Evolutionary conservation across 2,113 vertebrate species (phyloP).

Genomic region (Stictonetta naevosa): DNA sequence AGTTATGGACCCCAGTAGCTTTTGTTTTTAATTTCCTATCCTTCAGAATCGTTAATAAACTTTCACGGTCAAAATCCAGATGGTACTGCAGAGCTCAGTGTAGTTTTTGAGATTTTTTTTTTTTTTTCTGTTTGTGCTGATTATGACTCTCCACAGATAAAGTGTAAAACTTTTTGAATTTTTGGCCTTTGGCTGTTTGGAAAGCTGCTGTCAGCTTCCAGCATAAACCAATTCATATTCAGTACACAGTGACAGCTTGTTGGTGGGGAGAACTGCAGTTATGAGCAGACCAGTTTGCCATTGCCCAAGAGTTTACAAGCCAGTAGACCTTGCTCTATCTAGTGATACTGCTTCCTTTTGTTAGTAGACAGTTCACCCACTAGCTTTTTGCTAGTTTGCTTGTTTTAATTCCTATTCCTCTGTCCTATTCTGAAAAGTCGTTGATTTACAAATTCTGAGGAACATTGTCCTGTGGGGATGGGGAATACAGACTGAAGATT

Average conservation of each 20-base stretch:
- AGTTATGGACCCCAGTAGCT: neutral
- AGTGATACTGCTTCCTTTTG: neutral
- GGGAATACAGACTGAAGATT: neutral
- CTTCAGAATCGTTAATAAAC: conserved; percentile 37
- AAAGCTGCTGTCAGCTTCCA: conserved; percentile 28
- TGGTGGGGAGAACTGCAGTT: neutral
- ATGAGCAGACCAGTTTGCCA: neutral
- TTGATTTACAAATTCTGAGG: neutral
- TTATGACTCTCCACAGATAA: conserved; percentile 31
- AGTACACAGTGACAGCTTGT: neutral
- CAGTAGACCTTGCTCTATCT: neutral
- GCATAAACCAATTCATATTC: neutral
- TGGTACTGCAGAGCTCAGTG: conserved; percentile 18
- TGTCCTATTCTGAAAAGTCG: neutral
- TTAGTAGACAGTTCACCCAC: neutral
- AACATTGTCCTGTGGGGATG: neutral
- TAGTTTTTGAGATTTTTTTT: neutral
- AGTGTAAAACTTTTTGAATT: conserved; percentile 41
- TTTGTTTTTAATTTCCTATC: conserved; percentile 13
- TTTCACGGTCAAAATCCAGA: conserved; percentile 46
- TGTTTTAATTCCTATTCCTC: neutral
- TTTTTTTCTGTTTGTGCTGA: conserved; percentile 2
- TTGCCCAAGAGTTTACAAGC: neutral
- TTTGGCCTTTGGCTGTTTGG: conserved; percentile 65
- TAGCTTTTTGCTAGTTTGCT: too few relatives aligned